Percentiles rank a stretch among this genome's conserved stretches.
Evolutionary conservation across 2,797 vertebrate genomes (phyloP).

Genomic region (Muscicapa striata): DNA sequence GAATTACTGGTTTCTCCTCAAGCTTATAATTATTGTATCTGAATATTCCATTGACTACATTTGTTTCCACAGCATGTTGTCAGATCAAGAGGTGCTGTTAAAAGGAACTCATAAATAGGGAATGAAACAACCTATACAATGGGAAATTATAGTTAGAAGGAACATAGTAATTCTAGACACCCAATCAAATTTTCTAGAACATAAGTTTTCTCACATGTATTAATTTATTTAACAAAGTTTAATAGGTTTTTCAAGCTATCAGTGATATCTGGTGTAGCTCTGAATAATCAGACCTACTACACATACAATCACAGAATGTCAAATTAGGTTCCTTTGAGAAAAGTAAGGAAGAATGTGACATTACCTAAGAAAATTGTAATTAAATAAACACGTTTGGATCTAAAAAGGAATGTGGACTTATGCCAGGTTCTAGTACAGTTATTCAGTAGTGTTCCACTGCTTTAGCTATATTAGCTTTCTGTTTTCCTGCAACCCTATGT

Average conservation of each 20-base stretch:
- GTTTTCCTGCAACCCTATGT: not conserved
- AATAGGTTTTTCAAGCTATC: not conserved
- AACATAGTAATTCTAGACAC: slow-evolving; percentile 13
- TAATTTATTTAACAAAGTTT: not conserved
- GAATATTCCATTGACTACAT: slow-evolving; percentile 41
- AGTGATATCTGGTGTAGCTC: not conserved
- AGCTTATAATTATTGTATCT: slow-evolving; percentile 40
- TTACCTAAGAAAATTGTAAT: not conserved
- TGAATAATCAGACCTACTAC: not conserved
- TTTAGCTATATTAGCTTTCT: not conserved
- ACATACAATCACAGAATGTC: not conserved
- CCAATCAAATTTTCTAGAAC: not conserved
- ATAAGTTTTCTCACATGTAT: not conserved
- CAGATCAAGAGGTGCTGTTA: slow-evolving; percentile 25
- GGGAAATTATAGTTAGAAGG: not conserved
- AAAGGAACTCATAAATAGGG: slow-evolving; percentile 17
- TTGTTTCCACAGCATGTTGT: slow-evolving; percentile 45
- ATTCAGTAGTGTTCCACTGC: not conserved
- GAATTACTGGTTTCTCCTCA: slow-evolving; percentile 43
- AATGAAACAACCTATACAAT: not conserved
- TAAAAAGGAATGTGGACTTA: not conserved
- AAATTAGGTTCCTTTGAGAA: not conserved
- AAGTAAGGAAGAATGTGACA: not conserved
- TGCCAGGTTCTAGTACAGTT: not conserved
- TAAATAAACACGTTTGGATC: not conserved